phyloP scores from a whole-genome alignment of 2,113 vertebrate genomes.

The Reinhardtius hippoglossoides region DNA sequence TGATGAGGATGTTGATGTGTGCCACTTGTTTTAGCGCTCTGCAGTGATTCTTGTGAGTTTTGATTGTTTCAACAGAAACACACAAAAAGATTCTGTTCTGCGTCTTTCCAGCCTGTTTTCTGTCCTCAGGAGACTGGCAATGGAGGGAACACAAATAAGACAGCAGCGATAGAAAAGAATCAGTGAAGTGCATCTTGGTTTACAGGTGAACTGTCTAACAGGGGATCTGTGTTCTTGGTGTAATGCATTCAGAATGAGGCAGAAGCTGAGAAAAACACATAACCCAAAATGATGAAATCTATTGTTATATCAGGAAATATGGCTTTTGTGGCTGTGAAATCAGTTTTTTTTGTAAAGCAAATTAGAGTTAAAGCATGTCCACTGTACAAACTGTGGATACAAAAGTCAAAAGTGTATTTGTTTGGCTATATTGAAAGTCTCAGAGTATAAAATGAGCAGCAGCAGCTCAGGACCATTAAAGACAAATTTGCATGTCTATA shows the following conservation, averaged over 20 bases:
- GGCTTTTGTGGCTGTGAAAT: too few species aligned
- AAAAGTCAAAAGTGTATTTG: too few species aligned
- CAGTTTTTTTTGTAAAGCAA: too few species aligned
- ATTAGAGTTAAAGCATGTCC: too few species aligned
- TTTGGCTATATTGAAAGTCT: too few species aligned
- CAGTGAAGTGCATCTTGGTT: slow-evolving; percentile 3
- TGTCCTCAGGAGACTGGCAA: neutral
- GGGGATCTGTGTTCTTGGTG: slow-evolving; percentile 41
- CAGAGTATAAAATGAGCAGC: too few species aligned
- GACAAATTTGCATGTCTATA: too few species aligned
- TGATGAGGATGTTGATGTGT: neutral
- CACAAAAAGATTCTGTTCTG: slow-evolving; percentile 9
- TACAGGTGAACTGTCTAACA: slow-evolving; percentile 34
- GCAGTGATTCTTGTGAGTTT: neutral
- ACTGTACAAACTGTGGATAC: too few species aligned
- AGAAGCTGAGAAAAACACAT: slow-evolving; percentile 29
- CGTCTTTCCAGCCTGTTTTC: slow-evolving; percentile 7
- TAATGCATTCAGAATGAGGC: slow-evolving; percentile 52
- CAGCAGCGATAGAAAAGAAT: slow-evolving; percentile 15
- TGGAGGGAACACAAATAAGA: slow-evolving; percentile 35
- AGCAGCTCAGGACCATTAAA: too few species aligned
- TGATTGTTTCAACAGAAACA: slow-evolving; percentile 7
- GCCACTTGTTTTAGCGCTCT: neutral
- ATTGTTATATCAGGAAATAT: too few species aligned
- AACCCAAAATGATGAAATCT: neutral